Evolutionary conservation across 2,113 vertebrate species (phyloP).

Genomic region (Clarias macrocephalus): DNA sequence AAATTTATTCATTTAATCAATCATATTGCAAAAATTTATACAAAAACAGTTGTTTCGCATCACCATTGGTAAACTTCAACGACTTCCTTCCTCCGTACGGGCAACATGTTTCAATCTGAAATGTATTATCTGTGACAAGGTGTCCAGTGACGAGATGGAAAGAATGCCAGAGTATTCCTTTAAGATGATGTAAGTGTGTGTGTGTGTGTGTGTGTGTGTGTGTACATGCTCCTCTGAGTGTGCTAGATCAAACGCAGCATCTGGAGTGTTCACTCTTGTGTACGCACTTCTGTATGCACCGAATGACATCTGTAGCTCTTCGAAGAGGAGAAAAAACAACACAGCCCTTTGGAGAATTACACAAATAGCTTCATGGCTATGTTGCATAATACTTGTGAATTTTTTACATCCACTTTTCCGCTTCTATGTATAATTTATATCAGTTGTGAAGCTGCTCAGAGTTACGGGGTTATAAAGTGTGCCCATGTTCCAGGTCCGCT

Average conservation of each 20-base stretch:
- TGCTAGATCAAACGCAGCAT: background rate
- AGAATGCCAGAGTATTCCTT: background rate
- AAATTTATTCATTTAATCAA: too few relatives aligned
- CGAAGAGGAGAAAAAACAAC: background rate
- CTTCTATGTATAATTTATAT: background rate
- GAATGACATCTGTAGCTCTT: background rate
- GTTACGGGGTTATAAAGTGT: background rate
- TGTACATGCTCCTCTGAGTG: background rate
- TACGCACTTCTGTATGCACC: background rate
- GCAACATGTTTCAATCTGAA: background rate
- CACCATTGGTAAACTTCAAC: too few relatives aligned
- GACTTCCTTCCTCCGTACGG: background rate
- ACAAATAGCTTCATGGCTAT: background rate
- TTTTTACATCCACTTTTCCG: background rate
- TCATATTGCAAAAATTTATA: too few relatives aligned
- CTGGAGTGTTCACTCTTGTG: background rate
- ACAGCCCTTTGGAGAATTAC: background rate
- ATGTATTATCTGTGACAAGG: background rate
- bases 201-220: background rate
- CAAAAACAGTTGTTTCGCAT: too few relatives aligned
- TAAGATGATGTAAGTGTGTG: background rate
- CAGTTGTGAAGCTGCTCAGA: background rate
- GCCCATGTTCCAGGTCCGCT: background rate
- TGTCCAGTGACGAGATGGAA: background rate
- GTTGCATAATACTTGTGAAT: slow-evolving; percentile 3